phyloP scores from a whole-genome alignment of 1,140 invertebrate genomes.

The Drepana arcuata region DNA sequence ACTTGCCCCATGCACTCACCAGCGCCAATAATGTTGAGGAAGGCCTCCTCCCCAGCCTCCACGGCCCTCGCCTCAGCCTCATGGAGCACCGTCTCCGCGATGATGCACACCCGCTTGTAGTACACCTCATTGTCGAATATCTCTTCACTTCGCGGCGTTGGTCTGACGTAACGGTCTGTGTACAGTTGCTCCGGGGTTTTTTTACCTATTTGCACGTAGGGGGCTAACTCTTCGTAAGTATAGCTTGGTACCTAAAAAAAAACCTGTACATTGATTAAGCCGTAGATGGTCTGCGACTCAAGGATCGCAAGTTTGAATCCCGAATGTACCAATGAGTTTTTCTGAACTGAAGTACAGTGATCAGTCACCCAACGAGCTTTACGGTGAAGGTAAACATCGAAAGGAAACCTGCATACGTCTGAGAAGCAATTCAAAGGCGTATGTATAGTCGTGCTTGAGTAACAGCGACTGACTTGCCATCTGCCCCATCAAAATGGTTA shows the following conservation, averaged over 20 bases:
- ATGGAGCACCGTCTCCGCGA: constrained; percentile 32
- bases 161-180: constrained; percentile 39
- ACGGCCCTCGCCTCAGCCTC: constrained; percentile 35
- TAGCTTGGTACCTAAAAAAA: constrained; percentile 44
- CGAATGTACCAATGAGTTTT: too few species aligned
- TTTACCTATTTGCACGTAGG: constrained; percentile 32
- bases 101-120: constrained; percentile 37
- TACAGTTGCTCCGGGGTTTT: constrained; percentile 35
- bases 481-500: too few species aligned
- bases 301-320: too few species aligned
- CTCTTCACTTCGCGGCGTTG: constrained; percentile 9
- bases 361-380: too few species aligned
- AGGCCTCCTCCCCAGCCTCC: constrained; percentile 20
- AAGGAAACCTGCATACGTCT: too few species aligned
- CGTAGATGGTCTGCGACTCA: constrained; percentile 16
- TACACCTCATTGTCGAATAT: constrained; percentile 58
- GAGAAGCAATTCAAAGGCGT: too few species aligned
- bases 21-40: constrained; percentile 44
- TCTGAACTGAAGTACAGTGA: too few species aligned
- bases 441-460: too few species aligned
- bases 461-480: too few species aligned
- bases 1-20: too few species aligned
- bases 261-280: too few species aligned
- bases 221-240: constrained; percentile 41
- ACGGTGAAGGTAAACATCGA: too few species aligned